Conservation (phyloP, 92 coral and sea anemone genomes). For the Siderastrea radians region DNA sequence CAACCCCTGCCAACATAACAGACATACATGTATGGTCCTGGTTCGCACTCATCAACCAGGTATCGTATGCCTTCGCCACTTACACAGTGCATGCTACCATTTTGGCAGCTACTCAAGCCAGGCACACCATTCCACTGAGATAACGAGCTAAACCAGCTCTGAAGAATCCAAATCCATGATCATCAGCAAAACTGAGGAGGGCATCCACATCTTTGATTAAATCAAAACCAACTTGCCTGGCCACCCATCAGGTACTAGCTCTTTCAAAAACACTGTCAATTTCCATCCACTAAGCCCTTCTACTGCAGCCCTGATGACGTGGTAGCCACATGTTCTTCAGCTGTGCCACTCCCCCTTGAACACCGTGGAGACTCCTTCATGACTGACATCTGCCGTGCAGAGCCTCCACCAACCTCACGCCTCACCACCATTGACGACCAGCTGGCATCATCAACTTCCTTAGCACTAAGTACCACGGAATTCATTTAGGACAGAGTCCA, state of each 20-base stretch:
- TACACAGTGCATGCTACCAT: no score
- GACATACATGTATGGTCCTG: not conserved
- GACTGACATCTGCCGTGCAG: constrained; percentile 27
- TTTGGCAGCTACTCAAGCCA: not conserved
- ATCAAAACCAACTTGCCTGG: constrained; percentile 68
- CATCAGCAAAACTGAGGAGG: constrained; percentile 54
- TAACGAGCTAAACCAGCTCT: constrained; percentile 58
- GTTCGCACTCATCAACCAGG: not conserved
- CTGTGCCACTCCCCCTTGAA: constrained; percentile 7
- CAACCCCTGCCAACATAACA: not conserved
- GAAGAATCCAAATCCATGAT: constrained; percentile 65
- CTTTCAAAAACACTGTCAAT: constrained; percentile 68
- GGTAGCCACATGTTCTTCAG: constrained; percentile 14
- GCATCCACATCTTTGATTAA: constrained; percentile 52
- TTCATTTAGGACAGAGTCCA: constrained; percentile 45
- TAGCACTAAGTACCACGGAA: constrained; percentile 34
- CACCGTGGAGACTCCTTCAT: constrained; percentile 7
- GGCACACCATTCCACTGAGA: constrained; percentile 55
- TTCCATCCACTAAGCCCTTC: constrained; percentile 55
- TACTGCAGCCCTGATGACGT: constrained; percentile 57
- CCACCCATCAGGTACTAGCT: constrained; percentile 54
- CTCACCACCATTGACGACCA: not conserved
- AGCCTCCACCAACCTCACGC: constrained; percentile 4
- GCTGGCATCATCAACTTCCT: constrained; percentile 31
- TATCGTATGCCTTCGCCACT: no score